Evolutionary conservation across 2,113 vertebrate genomes (phyloP), one percentile per base, ranked within the genome.

Genomic region (Hiodon tergisus): DNA sequence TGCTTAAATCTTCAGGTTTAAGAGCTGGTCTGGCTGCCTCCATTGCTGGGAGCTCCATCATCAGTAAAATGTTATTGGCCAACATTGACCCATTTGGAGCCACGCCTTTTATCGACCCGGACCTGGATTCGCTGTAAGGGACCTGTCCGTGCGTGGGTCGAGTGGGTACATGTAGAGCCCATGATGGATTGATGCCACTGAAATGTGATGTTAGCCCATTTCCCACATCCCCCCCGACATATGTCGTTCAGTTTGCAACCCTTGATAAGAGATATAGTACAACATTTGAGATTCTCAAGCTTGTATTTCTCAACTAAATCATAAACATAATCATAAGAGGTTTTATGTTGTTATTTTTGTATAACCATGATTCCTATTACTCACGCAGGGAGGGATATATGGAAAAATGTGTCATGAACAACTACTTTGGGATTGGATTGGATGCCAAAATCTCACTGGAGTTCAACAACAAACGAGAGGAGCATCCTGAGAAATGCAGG

Each of bases 321-420:
- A 14, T 14, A 31, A 16, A 47, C 57, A n/a, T 7, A 14, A 5
- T 67, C 16, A 14, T 31, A 17, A 46, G 67, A 47, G 2, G 71
- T 51, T 2, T 17, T 52, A 50, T n/a, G 16, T 31, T 3, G 2
- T 16, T 58, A 6, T 71, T 14, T 48, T 16, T 58, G 7, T 52
- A 51, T 69, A 51, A 31, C 31, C 31, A 31, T 31, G 31, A 31
- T 48, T 4, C 2, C 69, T 0, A 52, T 62, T 77, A 71, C 9
- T 75, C 61, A 54, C 65, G 71, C 86, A 99, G 96, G 84, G 97
- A 98, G 84, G 96, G 95, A 75, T 98, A 97, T 89, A 90, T 93
- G 90, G 97, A 99, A 91, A 98, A 96, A 83, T 98, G 97, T 81
- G 96, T 98, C 74, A 99, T 99, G 97, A 99, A 98, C 88, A 99